Percentiles rank a stretch among this genome's conserved stretches.
Evolutionary conservation across 1,140 invertebrate species (phyloP).

Genomic region (Lucilia cuprina): DNA sequence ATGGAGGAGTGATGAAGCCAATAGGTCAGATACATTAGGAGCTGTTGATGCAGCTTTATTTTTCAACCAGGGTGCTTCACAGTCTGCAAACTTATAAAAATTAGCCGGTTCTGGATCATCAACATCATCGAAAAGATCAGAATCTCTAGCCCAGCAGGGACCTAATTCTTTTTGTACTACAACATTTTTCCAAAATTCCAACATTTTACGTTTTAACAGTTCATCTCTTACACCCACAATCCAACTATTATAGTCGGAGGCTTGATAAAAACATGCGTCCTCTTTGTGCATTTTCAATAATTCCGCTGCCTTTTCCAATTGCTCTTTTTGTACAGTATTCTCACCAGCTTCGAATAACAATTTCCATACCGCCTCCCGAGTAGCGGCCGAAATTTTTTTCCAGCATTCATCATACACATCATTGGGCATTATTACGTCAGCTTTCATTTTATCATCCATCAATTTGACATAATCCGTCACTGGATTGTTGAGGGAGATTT

Average conservation of each 20-base stretch:
- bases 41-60: background rate
- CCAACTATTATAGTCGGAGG: constrained; percentile 54
- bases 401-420: background rate
- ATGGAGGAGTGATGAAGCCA: background rate
- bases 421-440: constrained; percentile 22
- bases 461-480: constrained; percentile 12
- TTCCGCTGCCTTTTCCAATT: constrained; percentile 42
- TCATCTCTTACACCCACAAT: constrained; percentile 51
- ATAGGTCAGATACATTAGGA: background rate
- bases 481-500: constrained; percentile 11
- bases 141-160: constrained; percentile 54
- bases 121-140: constrained; percentile 50
- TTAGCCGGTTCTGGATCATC: constrained; percentile 49
- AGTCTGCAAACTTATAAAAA: constrained; percentile 55
- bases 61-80: constrained; percentile 42
- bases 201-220: constrained; percentile 44
- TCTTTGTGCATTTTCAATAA: constrained; percentile 47
- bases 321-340: constrained; percentile 32
- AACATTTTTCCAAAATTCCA: constrained; percentile 53
- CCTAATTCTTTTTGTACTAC: constrained; percentile 51
- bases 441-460: constrained; percentile 10
- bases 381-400: constrained; percentile 14
- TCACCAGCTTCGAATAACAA: constrained; percentile 34
- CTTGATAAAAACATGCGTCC: constrained; percentile 51
- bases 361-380: constrained; percentile 10